Base-by-base conservation (phyloP, 2,888 invertebrate genomes). In the Glyphotaelius pellucidus region DNA sequence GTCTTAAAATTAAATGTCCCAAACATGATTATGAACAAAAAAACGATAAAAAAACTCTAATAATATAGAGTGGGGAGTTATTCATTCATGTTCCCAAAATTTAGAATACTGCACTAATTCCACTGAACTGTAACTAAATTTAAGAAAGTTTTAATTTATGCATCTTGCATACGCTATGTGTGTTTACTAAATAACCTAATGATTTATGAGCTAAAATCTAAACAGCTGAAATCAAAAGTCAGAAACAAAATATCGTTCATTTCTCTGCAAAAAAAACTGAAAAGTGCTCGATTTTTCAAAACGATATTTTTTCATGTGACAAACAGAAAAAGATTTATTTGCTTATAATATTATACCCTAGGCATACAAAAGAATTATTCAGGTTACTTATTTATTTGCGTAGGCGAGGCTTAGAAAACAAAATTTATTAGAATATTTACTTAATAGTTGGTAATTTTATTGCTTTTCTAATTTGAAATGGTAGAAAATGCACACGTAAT, bases 401-500 rank as follows among this genome's bases (percentile, higher is more conserved):
- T 81, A 11, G 81, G 81, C 81, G 81, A 81, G 32, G 19, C 31
- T 31, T 14, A 81, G 19, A 31, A 81, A 81, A 31, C 30, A 32
- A 32, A 15, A 31, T 81, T 81, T 81, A 31, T 81, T 81, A 32
- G 32, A 81, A 32, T 81, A 81, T 32, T 32, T 32, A 32, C 81
- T 30, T 12, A 30, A 81, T 32, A 32, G 81, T 32, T n/a, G n/a
- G 81, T 81, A 30, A 32, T 81, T 81, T 81, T 32, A 81, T 81
- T 31, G 81, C 81, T 81, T 81, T 81, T 81, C 81, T 19, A 32
- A 32, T 81, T 67, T 32, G 32, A 81, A 81, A 81, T 81, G 81
- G 32, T 81, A 81, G 2, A 67, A 67, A 67, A 67, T 67, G 67
- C 81, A 81, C 81, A 81, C 32, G 32, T 31, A n/a, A 89, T 89